Evolutionary conservation across 1,140 invertebrate genomes (phyloP).

Genomic region (Diploscapter pachys): DNA sequence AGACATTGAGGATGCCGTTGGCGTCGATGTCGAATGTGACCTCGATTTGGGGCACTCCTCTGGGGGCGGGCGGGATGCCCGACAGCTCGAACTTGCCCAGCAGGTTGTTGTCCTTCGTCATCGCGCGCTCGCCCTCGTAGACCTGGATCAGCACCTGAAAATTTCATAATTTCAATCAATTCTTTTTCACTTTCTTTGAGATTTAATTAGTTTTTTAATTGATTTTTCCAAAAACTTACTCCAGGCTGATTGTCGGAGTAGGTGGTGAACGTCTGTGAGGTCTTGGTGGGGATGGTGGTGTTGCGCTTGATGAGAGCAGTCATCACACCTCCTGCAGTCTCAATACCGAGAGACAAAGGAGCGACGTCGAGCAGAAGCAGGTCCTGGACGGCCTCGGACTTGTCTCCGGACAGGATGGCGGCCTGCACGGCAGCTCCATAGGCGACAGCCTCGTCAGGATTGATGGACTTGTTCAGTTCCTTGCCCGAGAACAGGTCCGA

Average conservation of each 20-base stretch:
- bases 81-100: slow-evolving; percentile 67
- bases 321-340: slow-evolving; percentile 96
- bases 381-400: slow-evolving; percentile 86
- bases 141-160: slow-evolving; percentile 58
- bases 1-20: slow-evolving; percentile 68
- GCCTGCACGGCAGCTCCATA: slow-evolving; percentile 62
- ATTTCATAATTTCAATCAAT: slow-evolving; percentile 30
- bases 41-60: slow-evolving; percentile 67
- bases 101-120: slow-evolving; percentile 68
- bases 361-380: slow-evolving; percentile 86
- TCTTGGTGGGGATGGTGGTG: slow-evolving; percentile 91
- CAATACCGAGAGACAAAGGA: slow-evolving; percentile 89
- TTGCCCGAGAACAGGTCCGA: slow-evolving; percentile 81
- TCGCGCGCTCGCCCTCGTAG: slow-evolving; percentile 67
- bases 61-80: slow-evolving; percentile 68
- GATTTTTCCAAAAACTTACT: not conserved
- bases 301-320: slow-evolving; percentile 84
- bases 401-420: slow-evolving; percentile 83
- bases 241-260: slow-evolving; percentile 66
- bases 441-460: slow-evolving; percentile 62
- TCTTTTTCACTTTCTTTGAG: slow-evolving; percentile 30
- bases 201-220: too few species aligned
- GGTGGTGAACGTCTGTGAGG: slow-evolving; percentile 91
- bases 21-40: slow-evolving; percentile 70
- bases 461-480: slow-evolving; percentile 85